phyloP scores from a whole-genome alignment of 1,140 invertebrate species.

The Drosophila kohkoa region DNA sequence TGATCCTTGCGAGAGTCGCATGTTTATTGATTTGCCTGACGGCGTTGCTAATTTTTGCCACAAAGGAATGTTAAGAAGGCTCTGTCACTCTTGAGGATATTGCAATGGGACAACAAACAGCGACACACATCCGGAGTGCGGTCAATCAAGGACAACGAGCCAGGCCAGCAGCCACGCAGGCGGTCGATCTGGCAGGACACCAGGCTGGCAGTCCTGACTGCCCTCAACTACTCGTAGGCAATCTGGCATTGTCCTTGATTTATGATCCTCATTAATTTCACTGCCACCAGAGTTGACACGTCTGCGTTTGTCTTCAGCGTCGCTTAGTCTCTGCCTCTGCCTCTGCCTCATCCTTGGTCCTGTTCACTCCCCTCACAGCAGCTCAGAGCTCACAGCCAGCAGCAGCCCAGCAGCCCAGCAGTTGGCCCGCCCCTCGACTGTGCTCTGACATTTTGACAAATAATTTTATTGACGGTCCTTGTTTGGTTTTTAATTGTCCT shows the following conservation, averaged over 20 bases:
- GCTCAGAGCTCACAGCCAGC: too few species aligned
- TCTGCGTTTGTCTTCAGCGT: constrained; percentile 25
- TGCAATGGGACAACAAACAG: constrained; percentile 1
- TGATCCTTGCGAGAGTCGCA: constrained; percentile 31
- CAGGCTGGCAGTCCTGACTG: not conserved
- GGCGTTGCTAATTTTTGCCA: constrained; percentile 53
- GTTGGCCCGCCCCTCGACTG: constrained; percentile 16
- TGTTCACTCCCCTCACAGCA: constrained; percentile 18
- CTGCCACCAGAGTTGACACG: constrained; percentile 48
- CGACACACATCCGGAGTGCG: constrained; percentile 28
- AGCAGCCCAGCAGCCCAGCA: constrained; percentile 3
- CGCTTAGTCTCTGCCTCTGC: not conserved
- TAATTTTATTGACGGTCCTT: constrained; percentile 58
- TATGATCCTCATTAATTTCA: constrained; percentile 53
- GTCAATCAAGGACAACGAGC: constrained; percentile 53
- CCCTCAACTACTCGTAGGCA: not conserved
- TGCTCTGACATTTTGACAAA: constrained; percentile 48
- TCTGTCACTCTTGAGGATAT: constrained; percentile 23
- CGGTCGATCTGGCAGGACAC: constrained; percentile 2
- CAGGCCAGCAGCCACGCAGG: constrained; percentile 3
- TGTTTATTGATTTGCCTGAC: constrained; percentile 53
- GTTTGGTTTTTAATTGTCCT: constrained; percentile 61
- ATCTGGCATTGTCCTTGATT: constrained; percentile 49
- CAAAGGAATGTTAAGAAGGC: constrained; percentile 27
- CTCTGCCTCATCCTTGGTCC: constrained; percentile 1